Conservation (phyloP, 2,113 vertebrate genomes). For the Brachyhypopomus gauderio region DNA sequence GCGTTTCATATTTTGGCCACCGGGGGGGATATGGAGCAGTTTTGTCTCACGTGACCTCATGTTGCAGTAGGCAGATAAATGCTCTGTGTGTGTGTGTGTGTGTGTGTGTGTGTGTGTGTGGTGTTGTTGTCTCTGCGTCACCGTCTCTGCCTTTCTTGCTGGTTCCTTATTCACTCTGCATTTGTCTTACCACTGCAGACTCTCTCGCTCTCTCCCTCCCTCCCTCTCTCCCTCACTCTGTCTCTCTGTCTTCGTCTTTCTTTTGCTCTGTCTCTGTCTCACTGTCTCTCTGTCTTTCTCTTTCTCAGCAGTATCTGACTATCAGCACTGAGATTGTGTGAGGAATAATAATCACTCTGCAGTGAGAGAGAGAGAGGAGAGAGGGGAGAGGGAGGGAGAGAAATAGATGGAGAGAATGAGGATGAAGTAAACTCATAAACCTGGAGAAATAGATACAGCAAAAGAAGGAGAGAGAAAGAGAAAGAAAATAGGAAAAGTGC, state of each 20-base stretch:
- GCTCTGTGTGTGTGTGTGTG: too few relatives aligned
- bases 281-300: slow-evolving; percentile 39
- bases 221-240: slow-evolving; percentile 8
- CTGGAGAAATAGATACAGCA: neutral
- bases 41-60: slow-evolving; percentile 27
- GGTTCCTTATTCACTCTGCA: too few relatives aligned
- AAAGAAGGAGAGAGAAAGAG: neutral
- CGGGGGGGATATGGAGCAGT: neutral
- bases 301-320: slow-evolving; percentile 9
- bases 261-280: neutral
- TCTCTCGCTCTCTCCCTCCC: neutral
- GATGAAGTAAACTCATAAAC: neutral
- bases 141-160: neutral
- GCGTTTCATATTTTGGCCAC: slow-evolving; percentile 8
- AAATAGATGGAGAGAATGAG: neutral
- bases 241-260: slow-evolving; percentile 9
- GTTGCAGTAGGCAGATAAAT: slow-evolving; percentile 25
- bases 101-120: too few relatives aligned
- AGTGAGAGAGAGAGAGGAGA: slow-evolving; percentile 54
- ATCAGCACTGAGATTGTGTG: too few relatives aligned
- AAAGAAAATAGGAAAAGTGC: neutral
- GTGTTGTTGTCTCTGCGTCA: neutral
- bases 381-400: slow-evolving; percentile 40
- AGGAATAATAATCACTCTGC: slow-evolving; percentile 41
- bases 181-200: too few relatives aligned